Evolutionary conservation across 2,888 invertebrate genomes (phyloP).

Genomic region (Geotrupes spiniger): DNA sequence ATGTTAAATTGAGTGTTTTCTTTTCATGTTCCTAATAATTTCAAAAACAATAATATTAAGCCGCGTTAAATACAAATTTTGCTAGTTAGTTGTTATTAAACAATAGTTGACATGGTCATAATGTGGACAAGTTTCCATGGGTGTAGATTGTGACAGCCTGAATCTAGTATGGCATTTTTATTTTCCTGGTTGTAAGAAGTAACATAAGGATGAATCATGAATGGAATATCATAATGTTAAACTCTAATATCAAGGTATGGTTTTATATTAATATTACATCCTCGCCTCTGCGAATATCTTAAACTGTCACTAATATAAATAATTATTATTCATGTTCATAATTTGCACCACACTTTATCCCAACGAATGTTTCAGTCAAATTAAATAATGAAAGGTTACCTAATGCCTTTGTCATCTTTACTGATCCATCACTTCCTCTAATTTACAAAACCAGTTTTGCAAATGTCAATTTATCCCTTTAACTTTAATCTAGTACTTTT

Average conservation of each 20-base stretch:
- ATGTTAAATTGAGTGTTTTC: conserved; percentile 44
- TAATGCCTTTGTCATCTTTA: too few species aligned
- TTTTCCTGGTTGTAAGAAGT: conserved; percentile 33
- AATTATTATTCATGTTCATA: conserved; percentile 13
- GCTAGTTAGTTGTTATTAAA: conserved; percentile 15
- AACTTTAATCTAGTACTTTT: too few species aligned
- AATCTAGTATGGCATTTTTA: conserved; percentile 38
- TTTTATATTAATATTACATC: conserved; percentile 4
- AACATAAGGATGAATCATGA: conserved; percentile 35
- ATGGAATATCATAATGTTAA: conserved; percentile 31
- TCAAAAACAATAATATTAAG: conserved; percentile 31
- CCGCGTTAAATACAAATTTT: conserved; percentile 23
- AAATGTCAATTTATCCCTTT: too few species aligned
- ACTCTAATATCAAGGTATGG: conserved; percentile 33
- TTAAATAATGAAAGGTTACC: too few species aligned
- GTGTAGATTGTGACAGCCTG: conserved; percentile 40
- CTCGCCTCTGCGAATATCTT: conserved; percentile 6
- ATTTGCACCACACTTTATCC: too few species aligned
- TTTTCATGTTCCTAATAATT: conserved; percentile 37
- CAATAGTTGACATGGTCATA: conserved; percentile 26
- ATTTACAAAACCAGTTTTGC: too few species aligned
- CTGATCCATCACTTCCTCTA: too few species aligned
- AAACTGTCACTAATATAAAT: conserved; percentile 17
- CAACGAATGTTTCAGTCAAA: too few species aligned
- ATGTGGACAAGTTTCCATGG: conserved; percentile 29